Base-by-base conservation (phyloP, 2,113 vertebrate genomes). In the Heterotis niloticus region DNA sequence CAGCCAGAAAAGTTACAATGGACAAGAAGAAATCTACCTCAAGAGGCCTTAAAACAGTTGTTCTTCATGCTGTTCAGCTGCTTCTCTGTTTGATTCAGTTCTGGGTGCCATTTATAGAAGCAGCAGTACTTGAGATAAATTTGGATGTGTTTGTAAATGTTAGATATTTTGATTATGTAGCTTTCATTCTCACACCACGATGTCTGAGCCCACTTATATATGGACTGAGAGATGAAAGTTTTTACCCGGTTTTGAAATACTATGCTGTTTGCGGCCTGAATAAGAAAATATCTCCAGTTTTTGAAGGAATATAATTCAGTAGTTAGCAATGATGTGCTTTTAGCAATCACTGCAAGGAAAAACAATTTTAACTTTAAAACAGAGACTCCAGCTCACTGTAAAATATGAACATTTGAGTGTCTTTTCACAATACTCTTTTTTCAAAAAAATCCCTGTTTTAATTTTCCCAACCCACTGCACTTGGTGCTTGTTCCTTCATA, bases 61-160 rank as follows among this genome's bases (percentile, higher is more conserved):
- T 83, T 28, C 60, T 83, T 16, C 82, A 83, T 29, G 76, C 66
- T 5, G 29, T 81, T 62, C 82, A 83, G 57, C 34, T 83, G 11
- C 5, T 78, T 2, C 57, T 83, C 29, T 81, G 57, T 26, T 69
- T 83, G 72, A 26, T 68, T 23, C 54, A 68, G 14, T 13, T 81
- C 13, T 70, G 54, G 57, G 56, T 20, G 16, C 76, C 75, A n/a
- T 60, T 80, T 29, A 26, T 76, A 68, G 79, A 80, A 67, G 44
- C 13, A 10, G 51, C 11, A 23, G 65, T 80, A 23, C 23, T 69
- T 66, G 7, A 76, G 14, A 70, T 64, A 13, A n/a, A 76, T 26
- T 56, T 69, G 44, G 52, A 69, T 10, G n/a, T 77, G 60, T 77
- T 67, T 52, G 2, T 67, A 67, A 54, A 18, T n/a, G 18, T 77